Evolutionary conservation across 2,888 invertebrate species (phyloP).

Genomic region (Graphium colonna): DNA sequence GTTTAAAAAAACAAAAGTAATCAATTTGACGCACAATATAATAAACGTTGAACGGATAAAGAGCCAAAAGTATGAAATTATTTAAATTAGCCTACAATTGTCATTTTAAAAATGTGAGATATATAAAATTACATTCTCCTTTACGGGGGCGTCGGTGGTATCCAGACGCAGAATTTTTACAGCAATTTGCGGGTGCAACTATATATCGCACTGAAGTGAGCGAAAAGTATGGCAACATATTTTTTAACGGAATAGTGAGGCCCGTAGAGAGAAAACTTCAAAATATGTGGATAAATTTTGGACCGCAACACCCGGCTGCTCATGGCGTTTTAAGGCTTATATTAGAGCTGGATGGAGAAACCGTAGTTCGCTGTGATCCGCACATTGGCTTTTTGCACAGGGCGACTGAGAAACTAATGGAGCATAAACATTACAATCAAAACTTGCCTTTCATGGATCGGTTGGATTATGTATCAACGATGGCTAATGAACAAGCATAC

Average conservation of each 20-base stretch:
- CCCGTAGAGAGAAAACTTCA: constrained; percentile 81
- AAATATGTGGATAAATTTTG: constrained; percentile 87
- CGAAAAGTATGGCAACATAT: constrained; percentile 54
- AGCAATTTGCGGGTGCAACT: constrained; percentile 76
- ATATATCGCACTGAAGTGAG: constrained; percentile 77
- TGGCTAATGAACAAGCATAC: constrained; percentile 89
- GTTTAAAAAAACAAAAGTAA: too few relatives aligned
- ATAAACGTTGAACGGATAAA: too few relatives aligned
- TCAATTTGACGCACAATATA: too few relatives aligned
- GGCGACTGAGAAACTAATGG: constrained; percentile 94
- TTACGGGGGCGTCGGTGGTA: constrained; percentile 73
- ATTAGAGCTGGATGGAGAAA: constrained; percentile 90
- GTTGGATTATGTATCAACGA: constrained; percentile 91
- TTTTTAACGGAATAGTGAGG: constrained; percentile 47
- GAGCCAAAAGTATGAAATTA: too few relatives aligned
- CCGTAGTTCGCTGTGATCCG: constrained; percentile 87
- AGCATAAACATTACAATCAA: constrained; percentile 92
- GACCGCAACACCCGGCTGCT: constrained; percentile 94
- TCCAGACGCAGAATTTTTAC: constrained; percentile 82
- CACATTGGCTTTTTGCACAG: constrained; percentile 93
- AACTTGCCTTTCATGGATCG: constrained; percentile 93
- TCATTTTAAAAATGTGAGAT: constrained; percentile 30
- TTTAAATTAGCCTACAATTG: too few relatives aligned
- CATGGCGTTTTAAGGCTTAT: constrained; percentile 93
- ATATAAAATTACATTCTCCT: constrained; percentile 38